Evolutionary conservation across 1,140 invertebrate species (phyloP).

Genomic region (Parapsyche elsis): DNA sequence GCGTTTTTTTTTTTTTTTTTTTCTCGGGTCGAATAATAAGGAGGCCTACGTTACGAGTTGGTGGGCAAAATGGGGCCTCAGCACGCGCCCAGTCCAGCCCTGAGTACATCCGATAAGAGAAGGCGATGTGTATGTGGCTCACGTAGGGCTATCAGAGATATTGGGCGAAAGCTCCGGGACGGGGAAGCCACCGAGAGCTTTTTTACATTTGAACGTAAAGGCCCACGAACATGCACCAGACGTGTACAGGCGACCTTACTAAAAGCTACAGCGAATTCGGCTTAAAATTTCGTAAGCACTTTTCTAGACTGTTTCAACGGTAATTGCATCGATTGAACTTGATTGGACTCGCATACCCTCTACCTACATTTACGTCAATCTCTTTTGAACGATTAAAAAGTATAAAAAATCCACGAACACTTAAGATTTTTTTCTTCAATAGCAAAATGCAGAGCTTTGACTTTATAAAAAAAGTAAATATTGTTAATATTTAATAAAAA

Average conservation of each 20-base stretch:
- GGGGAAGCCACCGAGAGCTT: constrained; percentile 37
- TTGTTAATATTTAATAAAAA: too few relatives aligned
- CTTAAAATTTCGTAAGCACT: background rate
- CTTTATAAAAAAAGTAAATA: too few relatives aligned
- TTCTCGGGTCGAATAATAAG: constrained; percentile 12
- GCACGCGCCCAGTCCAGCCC: background rate
- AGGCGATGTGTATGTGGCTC: constrained; percentile 47
- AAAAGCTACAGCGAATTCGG: background rate
- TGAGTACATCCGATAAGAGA: constrained; percentile 22
- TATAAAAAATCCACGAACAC: too few relatives aligned
- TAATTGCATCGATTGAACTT: too few relatives aligned
- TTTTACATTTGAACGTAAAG: constrained; percentile 43
- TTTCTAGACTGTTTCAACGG: background rate
- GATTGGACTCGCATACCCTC: too few relatives aligned
- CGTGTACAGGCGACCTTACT: background rate
- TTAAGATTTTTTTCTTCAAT: too few relatives aligned
- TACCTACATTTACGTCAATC: too few relatives aligned
- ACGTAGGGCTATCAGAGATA: constrained; percentile 52
- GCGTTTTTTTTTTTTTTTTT: background rate
- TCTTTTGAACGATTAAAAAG: too few relatives aligned
- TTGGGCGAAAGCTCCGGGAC: constrained; percentile 43
- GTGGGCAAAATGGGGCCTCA: too few relatives aligned
- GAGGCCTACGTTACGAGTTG: background rate
- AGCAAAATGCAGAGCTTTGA: too few relatives aligned
- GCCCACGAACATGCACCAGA: constrained; percentile 12